phyloP scores from a whole-genome alignment of 2,888 invertebrate genomes.

The Miltochrista miniata region DNA sequence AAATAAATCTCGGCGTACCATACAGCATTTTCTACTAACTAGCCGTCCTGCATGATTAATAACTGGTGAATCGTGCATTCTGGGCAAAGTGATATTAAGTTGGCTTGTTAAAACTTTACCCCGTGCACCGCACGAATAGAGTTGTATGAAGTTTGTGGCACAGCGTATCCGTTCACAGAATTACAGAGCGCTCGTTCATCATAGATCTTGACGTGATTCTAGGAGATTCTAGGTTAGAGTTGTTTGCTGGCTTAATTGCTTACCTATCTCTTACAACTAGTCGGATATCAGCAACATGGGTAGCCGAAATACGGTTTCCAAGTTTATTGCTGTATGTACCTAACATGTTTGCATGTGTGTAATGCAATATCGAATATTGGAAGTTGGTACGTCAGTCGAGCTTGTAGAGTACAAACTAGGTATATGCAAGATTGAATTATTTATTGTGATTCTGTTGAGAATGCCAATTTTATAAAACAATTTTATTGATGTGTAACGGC shows the following conservation, averaged over 20 bases:
- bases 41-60: conserved; percentile 81
- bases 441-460: background rate
- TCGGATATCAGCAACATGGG: background rate
- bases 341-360: background rate
- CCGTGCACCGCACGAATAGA: conserved; percentile 68
- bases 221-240: conserved; percentile 34
- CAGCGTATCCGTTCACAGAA: conserved; percentile 61
- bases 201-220: conserved; percentile 47
- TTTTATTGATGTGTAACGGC: too few species aligned
- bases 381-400: background rate
- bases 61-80: conserved; percentile 78
- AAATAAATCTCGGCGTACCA: conserved; percentile 55
- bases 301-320: background rate
- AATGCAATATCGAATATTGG: background rate
- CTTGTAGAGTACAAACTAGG: background rate
- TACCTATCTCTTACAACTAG: background rate
- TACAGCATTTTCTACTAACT: conserved; percentile 74
- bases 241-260: conserved; percentile 40
- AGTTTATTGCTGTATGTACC: background rate
- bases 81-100: conserved; percentile 82
- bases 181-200: conserved; percentile 56
- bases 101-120: conserved; percentile 82
- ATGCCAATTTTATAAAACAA: background rate
- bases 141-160: conserved; percentile 63
- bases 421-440: background rate